Evolutionary conservation across 2,888 invertebrate species (phyloP).

Genomic region (Noctuana brunneofusca): DNA sequence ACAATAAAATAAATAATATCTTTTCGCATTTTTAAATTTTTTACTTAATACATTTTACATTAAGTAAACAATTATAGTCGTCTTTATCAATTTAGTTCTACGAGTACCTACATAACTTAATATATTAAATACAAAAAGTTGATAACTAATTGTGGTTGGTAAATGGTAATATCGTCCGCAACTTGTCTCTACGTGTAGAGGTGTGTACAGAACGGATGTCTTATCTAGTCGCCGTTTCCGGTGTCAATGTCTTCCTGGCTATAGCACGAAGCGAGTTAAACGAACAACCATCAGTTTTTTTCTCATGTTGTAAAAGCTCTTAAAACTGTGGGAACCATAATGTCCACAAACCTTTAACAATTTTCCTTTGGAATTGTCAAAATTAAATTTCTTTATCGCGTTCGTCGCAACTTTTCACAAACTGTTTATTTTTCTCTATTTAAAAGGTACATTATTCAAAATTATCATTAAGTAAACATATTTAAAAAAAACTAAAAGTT

Average conservation of each 20-base stretch:
- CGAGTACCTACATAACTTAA: neutral
- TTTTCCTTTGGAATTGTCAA: neutral
- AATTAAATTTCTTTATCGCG: constrained; percentile 1
- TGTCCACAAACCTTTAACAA: neutral
- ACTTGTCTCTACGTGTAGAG: constrained; percentile 38
- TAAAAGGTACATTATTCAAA: constrained; percentile 1
- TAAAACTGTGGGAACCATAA: neutral
- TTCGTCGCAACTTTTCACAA: neutral
- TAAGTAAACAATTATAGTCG: neutral
- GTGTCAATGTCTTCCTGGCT: constrained; percentile 43
- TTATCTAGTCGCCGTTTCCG: constrained; percentile 45
- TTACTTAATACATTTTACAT: too few relatives aligned
- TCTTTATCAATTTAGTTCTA: neutral
- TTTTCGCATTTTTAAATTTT: neutral
- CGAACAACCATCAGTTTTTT: constrained; percentile 4
- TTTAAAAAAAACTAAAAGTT: too few relatives aligned
- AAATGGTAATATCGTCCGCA: constrained; percentile 39
- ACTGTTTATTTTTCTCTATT: too few relatives aligned
- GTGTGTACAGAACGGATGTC: constrained; percentile 42
- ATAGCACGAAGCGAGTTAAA: constrained; percentile 1
- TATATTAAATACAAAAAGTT: neutral
- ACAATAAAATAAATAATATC: too few relatives aligned
- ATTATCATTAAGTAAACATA: too few relatives aligned
- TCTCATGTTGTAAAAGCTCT: neutral
- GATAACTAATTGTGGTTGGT: constrained; percentile 21